Evolutionary conservation across 37 sponge, comb jelly and placozoan genomes (phyloP).

Genomic region (Crambe crambe): DNA sequence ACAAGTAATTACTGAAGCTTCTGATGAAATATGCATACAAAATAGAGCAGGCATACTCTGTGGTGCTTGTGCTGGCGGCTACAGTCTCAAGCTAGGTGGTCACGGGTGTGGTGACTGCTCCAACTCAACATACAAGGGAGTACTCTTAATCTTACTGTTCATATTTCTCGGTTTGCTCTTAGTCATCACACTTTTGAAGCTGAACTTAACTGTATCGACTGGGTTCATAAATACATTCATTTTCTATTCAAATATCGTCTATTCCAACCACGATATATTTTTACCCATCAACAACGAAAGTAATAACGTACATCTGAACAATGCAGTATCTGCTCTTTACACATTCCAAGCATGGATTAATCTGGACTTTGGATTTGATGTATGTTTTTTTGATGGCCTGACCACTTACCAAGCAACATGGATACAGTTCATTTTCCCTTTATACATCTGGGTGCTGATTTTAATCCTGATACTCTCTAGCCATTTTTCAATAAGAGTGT

Average conservation of each 20-base stretch:
- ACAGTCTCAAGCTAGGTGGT: not conserved
- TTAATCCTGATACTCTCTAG: not conserved
- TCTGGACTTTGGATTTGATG: not conserved
- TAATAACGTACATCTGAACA: not conserved
- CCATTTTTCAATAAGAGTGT: not conserved
- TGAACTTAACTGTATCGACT: not conserved
- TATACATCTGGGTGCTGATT: slow-evolving; percentile 2
- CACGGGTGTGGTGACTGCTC: not conserved
- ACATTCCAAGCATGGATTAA: not conserved
- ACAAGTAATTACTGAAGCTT: too few relatives aligned
- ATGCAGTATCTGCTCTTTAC: not conserved
- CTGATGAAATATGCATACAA: not conserved
- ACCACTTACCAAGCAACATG: not conserved
- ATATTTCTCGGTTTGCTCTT: not conserved
- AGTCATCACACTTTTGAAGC: not conserved
- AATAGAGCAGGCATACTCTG: not conserved
- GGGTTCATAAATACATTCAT: not conserved
- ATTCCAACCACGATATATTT: not conserved
- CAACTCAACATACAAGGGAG: not conserved
- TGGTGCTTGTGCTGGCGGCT: not conserved
- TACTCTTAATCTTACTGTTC: not conserved
- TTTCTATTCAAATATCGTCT: not conserved
- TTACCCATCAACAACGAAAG: not conserved
- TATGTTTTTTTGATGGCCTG: slow-evolving; percentile 28
- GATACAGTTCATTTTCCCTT: not conserved